Evolutionary conservation across 1,140 invertebrate species (phyloP).

Genomic region (Formica selysi): DNA sequence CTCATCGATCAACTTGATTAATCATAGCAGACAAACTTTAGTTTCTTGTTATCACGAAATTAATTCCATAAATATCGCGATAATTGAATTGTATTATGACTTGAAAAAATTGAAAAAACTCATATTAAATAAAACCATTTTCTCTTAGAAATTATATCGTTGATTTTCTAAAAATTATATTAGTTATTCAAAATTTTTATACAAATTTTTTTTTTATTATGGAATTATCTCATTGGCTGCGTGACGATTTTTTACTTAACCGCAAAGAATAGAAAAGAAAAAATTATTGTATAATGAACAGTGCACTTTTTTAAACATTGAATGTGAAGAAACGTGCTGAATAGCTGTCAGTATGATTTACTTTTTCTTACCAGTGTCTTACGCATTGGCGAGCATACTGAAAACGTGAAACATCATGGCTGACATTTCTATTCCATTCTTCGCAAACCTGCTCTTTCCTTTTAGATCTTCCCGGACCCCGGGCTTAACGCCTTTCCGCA

Average conservation of each 20-base stretch:
- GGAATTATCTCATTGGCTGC: neutral
- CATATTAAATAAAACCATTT: neutral
- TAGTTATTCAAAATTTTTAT: neutral
- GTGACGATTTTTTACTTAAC: neutral
- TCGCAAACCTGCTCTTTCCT: neutral
- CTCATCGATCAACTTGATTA: conserved; percentile 4
- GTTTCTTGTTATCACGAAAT: neutral
- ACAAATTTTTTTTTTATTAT: neutral
- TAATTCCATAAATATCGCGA: neutral
- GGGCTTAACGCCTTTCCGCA: neutral
- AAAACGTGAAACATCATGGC: conserved; percentile 23
- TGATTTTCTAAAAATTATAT: neutral
- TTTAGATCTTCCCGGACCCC: neutral
- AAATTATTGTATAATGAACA: conserved; percentile 1
- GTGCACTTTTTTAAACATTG: neutral
- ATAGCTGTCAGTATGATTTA: neutral
- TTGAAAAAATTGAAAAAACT: neutral
- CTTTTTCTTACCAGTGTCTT: neutral
- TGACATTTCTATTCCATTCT: conserved; percentile 31
- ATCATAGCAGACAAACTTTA: neutral
- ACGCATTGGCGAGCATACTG: conserved; percentile 24
- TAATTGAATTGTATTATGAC: neutral
- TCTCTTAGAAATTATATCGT: neutral
- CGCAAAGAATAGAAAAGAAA: neutral
- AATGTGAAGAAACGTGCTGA: neutral